phyloP scores from a whole-genome alignment of 2,797 vertebrate genomes.

The Danionella dracula region DNA sequence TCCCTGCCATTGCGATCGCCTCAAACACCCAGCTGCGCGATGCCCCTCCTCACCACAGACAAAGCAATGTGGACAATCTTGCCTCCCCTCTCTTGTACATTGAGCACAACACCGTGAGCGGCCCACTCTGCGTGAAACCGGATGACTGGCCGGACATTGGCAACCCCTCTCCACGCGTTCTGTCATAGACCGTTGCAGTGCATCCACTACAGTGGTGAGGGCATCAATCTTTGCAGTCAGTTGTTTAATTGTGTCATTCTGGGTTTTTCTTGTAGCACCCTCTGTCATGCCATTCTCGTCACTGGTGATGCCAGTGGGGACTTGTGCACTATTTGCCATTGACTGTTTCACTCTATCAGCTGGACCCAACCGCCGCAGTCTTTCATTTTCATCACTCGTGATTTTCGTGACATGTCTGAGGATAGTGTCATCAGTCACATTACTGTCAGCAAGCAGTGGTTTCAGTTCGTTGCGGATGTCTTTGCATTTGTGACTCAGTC shows the following conservation, averaged over 20 bases:
- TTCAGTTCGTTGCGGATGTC: background rate
- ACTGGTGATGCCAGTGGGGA: background rate
- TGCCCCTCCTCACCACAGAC: background rate
- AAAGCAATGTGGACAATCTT: background rate
- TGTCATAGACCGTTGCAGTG: background rate
- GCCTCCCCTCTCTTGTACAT: background rate
- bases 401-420: slow-evolving; percentile 1
- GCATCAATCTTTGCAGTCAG: background rate
- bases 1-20: background rate
- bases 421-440: background rate
- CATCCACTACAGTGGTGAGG: background rate
- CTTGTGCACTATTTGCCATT: background rate
- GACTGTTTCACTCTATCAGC: background rate
- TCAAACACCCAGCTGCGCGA: background rate
- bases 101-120: background rate
- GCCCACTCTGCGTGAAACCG: background rate
- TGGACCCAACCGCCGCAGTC: background rate
- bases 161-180: background rate
- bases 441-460: background rate
- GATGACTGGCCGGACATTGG: background rate
- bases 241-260: background rate
- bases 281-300: background rate
- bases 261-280: background rate
- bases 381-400: background rate
- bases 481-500: background rate